A percentile compares a stretch with the other conserved stretches of the same genome.
These are phyloP conservation scores for Morus bassanus DNA, from an alignment of 2,797 vertebrate species.

Conservation along the genomic window DNA sequence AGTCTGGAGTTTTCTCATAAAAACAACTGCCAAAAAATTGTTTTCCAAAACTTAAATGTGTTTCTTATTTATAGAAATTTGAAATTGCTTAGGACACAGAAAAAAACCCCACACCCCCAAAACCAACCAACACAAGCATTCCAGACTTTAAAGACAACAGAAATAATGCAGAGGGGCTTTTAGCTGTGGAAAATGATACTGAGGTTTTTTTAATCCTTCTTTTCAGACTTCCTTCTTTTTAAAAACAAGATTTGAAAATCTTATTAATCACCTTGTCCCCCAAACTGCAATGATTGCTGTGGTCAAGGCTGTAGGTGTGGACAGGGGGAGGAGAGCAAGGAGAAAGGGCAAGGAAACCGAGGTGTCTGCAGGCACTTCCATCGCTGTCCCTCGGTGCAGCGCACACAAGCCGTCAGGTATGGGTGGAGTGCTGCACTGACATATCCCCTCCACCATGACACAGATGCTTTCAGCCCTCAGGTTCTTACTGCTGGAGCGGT, in stretches of 20 bases:
- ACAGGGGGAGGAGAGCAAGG: background rate
- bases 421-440: background rate
- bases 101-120: background rate
- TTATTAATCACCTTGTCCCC: background rate
- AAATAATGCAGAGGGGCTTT: background rate
- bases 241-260: background rate
- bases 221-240: background rate
- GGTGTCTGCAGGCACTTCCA: background rate
- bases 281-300: background rate
- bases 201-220: background rate
- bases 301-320: background rate
- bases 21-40: background rate
- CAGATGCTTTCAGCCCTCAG: background rate
- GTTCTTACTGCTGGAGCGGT: background rate
- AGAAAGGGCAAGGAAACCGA: background rate
- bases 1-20: background rate
- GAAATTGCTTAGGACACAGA: background rate
- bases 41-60: slow-evolving; percentile 26
- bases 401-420: rapidly evolving
- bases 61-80: slow-evolving; percentile 35
- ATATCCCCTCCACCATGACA: background rate
- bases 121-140: background rate
- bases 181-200: background rate
- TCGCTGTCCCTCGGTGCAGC: background rate
- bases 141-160: background rate